Evolutionary conservation across 2,113 vertebrate genomes (phyloP).

Genomic region (Butorides virescens): DNA sequence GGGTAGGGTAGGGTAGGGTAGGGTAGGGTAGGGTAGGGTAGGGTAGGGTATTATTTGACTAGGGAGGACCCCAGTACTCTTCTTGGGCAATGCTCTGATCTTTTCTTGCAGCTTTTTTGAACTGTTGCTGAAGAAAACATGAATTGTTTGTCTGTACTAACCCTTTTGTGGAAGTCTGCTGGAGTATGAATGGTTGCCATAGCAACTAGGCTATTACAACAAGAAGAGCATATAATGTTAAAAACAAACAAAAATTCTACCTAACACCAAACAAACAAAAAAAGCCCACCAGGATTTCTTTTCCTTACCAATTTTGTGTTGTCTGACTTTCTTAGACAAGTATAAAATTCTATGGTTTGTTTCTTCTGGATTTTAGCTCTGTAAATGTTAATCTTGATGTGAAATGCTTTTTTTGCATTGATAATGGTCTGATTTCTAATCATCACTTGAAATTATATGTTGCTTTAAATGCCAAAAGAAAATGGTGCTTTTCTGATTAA

Average conservation of each 20-base stretch:
- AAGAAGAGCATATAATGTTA: background rate
- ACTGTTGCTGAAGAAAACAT: background rate
- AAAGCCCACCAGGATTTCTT: background rate
- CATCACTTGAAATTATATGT: background rate
- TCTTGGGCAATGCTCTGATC: background rate
- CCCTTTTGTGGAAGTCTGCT: background rate
- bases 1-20: too few relatives aligned
- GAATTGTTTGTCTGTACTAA: background rate
- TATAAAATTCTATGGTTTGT: background rate
- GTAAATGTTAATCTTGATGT: background rate
- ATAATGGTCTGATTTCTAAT: background rate
- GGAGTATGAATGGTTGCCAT: slow-evolving; percentile 14
- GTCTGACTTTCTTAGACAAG: background rate
- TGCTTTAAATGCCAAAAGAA: background rate
- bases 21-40: too few relatives aligned
- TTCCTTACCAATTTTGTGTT: background rate
- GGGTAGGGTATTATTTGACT: background rate
- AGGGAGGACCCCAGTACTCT: background rate
- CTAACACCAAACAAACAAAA: background rate
- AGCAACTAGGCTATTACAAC: background rate
- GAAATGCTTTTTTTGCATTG: background rate
- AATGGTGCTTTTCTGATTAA: background rate
- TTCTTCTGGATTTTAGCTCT: background rate
- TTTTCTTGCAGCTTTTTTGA: background rate
- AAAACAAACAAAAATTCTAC: background rate